phyloP scores from a whole-genome alignment of 1,140 invertebrate genomes.

The Anastatus disparis region DNA sequence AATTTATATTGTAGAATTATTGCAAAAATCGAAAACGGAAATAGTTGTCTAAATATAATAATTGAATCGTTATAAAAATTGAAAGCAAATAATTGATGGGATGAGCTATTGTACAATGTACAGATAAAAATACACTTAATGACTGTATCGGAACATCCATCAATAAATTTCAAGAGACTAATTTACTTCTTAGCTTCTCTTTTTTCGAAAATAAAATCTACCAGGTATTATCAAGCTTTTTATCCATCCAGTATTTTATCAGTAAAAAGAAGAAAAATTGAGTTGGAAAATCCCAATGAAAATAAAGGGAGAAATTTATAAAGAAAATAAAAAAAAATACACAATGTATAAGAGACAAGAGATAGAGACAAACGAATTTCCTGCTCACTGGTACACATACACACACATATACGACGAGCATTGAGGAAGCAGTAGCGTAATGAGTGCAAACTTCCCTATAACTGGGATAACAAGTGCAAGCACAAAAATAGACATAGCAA shows the following conservation, averaged over 20 bases:
- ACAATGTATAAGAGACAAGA: not conserved
- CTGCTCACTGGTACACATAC: no score
- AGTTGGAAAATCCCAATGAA: not conserved
- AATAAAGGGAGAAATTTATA: not conserved
- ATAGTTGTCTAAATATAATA: no score
- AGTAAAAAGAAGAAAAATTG: not conserved
- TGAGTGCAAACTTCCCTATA: conserved; percentile 26
- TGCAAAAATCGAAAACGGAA: no score
- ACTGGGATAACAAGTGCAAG: conserved; percentile 38
- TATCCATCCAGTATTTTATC: not conserved
- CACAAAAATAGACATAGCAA: conserved; percentile 38
- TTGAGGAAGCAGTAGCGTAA: not conserved
- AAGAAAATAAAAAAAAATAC: not conserved
- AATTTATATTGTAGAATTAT: no score
- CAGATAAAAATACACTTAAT: not conserved
- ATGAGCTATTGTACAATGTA: no score
- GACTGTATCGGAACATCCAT: not conserved
- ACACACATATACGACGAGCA: no score
- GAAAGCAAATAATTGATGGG: no score
- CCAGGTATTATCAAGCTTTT: not conserved
- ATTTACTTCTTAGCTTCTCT: conserved; percentile 1
- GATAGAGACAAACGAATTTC: not conserved
- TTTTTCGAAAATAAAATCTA: not conserved
- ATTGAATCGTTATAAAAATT: no score
- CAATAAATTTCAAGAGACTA: conserved; percentile 3